Percentiles rank a stretch among this genome's conserved stretches.
Conservation (phyloP, 92 coral and sea anemone species). For the Montipora capitata region DNA sequence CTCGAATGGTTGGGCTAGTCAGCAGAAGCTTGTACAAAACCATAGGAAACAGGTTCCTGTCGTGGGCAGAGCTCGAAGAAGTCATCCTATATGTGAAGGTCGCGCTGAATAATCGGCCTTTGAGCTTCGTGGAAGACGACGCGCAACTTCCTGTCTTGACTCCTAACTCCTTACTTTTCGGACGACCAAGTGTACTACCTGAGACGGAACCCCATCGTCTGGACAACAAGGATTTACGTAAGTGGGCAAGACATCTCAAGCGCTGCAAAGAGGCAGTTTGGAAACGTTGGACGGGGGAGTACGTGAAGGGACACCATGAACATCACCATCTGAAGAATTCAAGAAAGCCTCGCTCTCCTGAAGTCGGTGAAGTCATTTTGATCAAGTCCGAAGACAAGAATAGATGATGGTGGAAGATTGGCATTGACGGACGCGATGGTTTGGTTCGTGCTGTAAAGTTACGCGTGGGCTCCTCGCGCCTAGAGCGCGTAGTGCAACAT, state of each 20-base stretch:
- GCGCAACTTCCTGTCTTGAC: background rate
- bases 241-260: constrained; percentile 3
- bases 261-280: constrained; percentile 1
- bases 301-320: background rate
- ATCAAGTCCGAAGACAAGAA: too few species aligned
- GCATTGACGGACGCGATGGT: too few species aligned
- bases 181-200: background rate
- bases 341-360: too few species aligned
- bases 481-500: too few species aligned
- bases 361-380: too few species aligned
- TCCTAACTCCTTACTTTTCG: constrained; percentile 10
- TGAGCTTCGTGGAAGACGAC: constrained; percentile 18
- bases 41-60: constrained; percentile 7
- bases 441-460: too few species aligned
- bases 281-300: background rate
- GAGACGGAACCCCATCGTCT: constrained; percentile 15
- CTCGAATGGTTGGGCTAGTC: constrained; percentile 18
- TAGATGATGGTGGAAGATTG: too few species aligned
- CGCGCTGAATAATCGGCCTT: constrained; percentile 14
- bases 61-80: constrained; percentile 12
- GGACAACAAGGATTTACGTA: background rate
- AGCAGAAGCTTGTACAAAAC: background rate
- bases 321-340: too few species aligned
- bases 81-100: background rate
- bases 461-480: too few species aligned